Percentiles rank a stretch among this genome's conserved stretches.
Evolutionary conservation across 2,888 invertebrate genomes (phyloP).

Genomic region (Caenorhabditis virilis): DNA sequence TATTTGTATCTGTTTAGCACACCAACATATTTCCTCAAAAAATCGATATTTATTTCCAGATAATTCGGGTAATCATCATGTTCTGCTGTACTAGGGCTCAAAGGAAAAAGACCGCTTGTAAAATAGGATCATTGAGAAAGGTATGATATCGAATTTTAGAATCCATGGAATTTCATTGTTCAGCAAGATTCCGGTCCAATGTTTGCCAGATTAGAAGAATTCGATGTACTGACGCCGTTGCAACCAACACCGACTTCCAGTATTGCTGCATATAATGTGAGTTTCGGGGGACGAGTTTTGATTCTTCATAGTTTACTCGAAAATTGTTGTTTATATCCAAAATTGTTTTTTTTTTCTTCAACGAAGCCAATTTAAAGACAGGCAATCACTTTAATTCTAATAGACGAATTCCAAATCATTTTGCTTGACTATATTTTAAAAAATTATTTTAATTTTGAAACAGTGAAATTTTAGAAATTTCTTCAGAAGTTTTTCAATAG

Average conservation of each 20-base stretch:
- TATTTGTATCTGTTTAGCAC: too few species aligned
- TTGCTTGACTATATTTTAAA: too few species aligned
- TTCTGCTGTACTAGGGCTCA: conserved; percentile 44
- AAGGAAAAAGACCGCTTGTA: conserved; percentile 34
- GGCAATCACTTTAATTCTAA: too few species aligned
- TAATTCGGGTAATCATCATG: conserved; percentile 39
- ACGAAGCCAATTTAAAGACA: too few species aligned
- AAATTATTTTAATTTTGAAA: too few species aligned
- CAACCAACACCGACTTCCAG: conserved; percentile 51
- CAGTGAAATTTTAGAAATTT: conserved; percentile 16
- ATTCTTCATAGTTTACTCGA: too few species aligned
- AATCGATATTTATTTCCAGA: conserved; percentile 36
- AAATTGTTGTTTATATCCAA: too few species aligned
- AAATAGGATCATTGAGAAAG: conserved; percentile 32
- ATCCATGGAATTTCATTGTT: neutral
- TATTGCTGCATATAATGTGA: conserved; percentile 15
- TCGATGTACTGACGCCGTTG: conserved; percentile 62
- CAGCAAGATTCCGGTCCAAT: conserved; percentile 45
- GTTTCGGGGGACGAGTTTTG: too few species aligned
- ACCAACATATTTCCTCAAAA: too few species aligned
- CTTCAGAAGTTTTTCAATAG: neutral
- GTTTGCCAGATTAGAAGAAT: conserved; percentile 65
- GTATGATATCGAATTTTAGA: neutral
- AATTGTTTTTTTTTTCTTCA: too few species aligned
- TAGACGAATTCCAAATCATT: too few species aligned